Evolutionary conservation across 2,113 vertebrate genomes (phyloP), one percentile per base, ranked within the genome.

Genomic region (Cochlearius cochlearius): DNA sequence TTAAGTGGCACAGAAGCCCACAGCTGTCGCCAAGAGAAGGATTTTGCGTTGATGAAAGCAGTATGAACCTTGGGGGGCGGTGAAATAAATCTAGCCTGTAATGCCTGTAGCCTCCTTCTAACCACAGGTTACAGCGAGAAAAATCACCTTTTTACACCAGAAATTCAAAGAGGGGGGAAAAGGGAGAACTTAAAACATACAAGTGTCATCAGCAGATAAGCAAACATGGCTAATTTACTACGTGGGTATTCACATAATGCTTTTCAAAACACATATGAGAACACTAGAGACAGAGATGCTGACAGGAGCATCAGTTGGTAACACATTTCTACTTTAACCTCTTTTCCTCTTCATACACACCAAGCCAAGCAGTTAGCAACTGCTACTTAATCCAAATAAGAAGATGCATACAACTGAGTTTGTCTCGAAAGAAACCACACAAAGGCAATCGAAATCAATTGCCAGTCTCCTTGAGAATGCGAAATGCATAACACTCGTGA

Each of bases 211-310:
- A 2, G 39, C 7, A 77, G 55, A 45, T 13, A 58, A 79, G 62
- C 29, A 74, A 39, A 58, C 29, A 11, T 11, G 23, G 22, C 47
- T 39, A 7, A 86, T 75, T 55, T 30, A 11, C 18, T 66, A 47
- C 0, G 0, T 27, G 19, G 18, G 27, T 1, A 15, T 15, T 60
- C 62, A 84, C 16, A 26, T 62, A 71, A 59, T 7, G 11, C 9
- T 50, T 74, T 74, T 34, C 72, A 60, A 68, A 80, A 36, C 2
- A 1, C 2, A 4, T 6, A 5, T 16, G 39, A 77, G 58, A 90
- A 11, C 38, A 11, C 38, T 34, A 58, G 53, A 68, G 26, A 36
- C 29, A 52, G 30, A 43, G 26, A 23, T n/a, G 62, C 41, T 75
- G 66, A 53, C 53, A 50, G 60, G 17, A 81, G 16, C 60, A 74